A percentile compares a stretch with the other conserved stretches of the same genome.
These are phyloP conservation scores for Montipora capitata DNA, from an alignment of 92 coral and sea anemone genomes.

Conservation along the genomic window DNA sequence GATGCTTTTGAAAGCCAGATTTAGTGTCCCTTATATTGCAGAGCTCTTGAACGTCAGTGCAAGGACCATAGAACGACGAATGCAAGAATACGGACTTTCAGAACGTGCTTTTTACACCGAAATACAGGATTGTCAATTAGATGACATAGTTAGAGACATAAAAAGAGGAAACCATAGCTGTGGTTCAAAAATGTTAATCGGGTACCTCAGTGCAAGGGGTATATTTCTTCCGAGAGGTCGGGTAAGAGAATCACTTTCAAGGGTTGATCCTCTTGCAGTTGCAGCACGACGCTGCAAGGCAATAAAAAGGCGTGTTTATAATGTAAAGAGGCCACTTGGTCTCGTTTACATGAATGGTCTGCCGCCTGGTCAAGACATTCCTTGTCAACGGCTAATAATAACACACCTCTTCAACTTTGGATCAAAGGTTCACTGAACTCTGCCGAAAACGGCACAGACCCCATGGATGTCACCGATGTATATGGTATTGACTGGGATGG, in stretches of 20 bases:
- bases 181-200: conserved; percentile 78
- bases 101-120: conserved; percentile 62
- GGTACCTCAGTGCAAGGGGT: conserved; percentile 65
- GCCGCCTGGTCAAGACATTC: conserved; percentile 58
- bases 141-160: not conserved
- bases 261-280: conserved; percentile 77
- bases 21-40: conserved; percentile 45
- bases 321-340: conserved; percentile 56
- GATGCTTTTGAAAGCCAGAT: conserved; percentile 20
- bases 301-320: conserved; percentile 61
- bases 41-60: conserved; percentile 29
- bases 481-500: conserved; percentile 71
- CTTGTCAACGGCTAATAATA: conserved; percentile 51
- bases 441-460: conserved; percentile 66
- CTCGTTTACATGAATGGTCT: conserved; percentile 61
- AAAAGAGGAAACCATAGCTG: conserved; percentile 43
- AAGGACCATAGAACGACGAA: conserved; percentile 76
- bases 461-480: conserved; percentile 48
- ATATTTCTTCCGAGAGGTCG: conserved; percentile 68
- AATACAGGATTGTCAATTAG: conserved; percentile 67
- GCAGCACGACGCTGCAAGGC: conserved; percentile 66
- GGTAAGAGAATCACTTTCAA: conserved; percentile 62
- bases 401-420: conserved; percentile 66
- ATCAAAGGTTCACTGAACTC: conserved; percentile 68
- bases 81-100: conserved; percentile 66